Evolutionary conservation across 1,140 invertebrate genomes (phyloP).

Genomic region (Drosophila pallidifrons): DNA sequence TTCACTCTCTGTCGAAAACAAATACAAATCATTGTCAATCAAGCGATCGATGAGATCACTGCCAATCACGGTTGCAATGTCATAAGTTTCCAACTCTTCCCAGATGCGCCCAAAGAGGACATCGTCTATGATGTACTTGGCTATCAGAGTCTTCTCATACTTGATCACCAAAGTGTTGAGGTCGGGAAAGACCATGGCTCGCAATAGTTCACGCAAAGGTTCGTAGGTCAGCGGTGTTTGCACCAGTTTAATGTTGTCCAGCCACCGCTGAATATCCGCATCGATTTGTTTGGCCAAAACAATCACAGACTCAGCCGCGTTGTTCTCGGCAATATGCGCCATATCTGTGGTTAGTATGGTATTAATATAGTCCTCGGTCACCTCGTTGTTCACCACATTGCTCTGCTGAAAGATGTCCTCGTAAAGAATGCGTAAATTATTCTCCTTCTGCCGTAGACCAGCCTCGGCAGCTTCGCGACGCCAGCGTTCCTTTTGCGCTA

Average conservation of each 20-base stretch:
- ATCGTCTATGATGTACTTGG: slow-evolving; percentile 67
- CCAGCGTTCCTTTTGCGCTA: slow-evolving; percentile 88
- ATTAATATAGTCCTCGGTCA: slow-evolving; percentile 88
- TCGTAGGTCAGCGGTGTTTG: slow-evolving; percentile 85
- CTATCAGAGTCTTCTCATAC: slow-evolving; percentile 51
- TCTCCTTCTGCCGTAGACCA: slow-evolving; percentile 88
- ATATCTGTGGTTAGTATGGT: slow-evolving; percentile 88
- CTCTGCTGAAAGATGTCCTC: slow-evolving; percentile 88
- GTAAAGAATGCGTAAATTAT: slow-evolving; percentile 87
- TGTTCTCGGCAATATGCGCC: slow-evolving; percentile 86
- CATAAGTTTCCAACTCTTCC: slow-evolving; percentile 53
- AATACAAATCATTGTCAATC: slow-evolving; percentile 70
- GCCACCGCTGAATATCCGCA: slow-evolving; percentile 78
- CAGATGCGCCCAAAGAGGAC: slow-evolving; percentile 57
- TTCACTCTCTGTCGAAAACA: slow-evolving; percentile 69
- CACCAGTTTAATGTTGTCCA: slow-evolving; percentile 80
- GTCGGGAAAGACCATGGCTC: slow-evolving; percentile 54
- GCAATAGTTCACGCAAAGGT: slow-evolving; percentile 47
- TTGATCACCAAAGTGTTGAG: slow-evolving; percentile 21
- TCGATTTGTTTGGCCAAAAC: slow-evolving; percentile 87
- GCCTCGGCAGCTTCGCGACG: slow-evolving; percentile 89
- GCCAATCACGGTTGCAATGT: slow-evolving; percentile 46
- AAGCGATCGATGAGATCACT: slow-evolving; percentile 69
- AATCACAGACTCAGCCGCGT: slow-evolving; percentile 86
- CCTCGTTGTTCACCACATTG: slow-evolving; percentile 86